Percentiles rank a stretch among this genome's conserved stretches.
Conservation (phyloP, 2,888 invertebrate species). For the Phaonia tiefii region DNA sequence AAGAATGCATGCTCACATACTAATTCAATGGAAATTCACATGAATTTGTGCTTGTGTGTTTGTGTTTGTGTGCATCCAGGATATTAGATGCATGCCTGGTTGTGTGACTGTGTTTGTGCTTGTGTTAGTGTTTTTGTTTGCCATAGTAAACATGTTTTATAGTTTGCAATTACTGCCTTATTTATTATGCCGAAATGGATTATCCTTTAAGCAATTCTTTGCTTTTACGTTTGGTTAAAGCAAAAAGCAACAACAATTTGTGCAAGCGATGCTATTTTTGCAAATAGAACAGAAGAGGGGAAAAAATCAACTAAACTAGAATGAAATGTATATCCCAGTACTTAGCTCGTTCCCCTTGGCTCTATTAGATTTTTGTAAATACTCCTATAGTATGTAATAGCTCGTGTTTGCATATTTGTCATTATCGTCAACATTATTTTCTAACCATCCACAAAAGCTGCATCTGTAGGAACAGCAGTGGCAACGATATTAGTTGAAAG, state of each 20-base stretch:
- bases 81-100: conserved; percentile 14
- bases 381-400: conserved; percentile 33
- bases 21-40: background rate
- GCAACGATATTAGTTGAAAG: background rate
- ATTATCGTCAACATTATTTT: conserved; percentile 64
- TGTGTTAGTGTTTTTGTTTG: conserved; percentile 9
- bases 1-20: conserved; percentile 12
- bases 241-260: conserved; percentile 67
- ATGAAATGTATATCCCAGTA: conserved; percentile 17
- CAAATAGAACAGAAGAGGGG: conserved; percentile 66
- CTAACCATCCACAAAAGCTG: conserved; percentile 39
- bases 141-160: conserved; percentile 60
- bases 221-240: conserved; percentile 11
- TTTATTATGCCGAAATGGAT: conserved; percentile 77
- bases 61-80: too few species aligned
- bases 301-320: conserved; percentile 52
- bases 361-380: conserved; percentile 42
- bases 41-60: background rate
- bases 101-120: background rate
- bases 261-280: conserved; percentile 74
- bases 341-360: background rate
- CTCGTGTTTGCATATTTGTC: conserved; percentile 67
- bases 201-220: conserved; percentile 73
- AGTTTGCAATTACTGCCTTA: conserved; percentile 74
- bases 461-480: background rate